Evolutionary conservation across 2,888 invertebrate genomes (phyloP).

Genomic region (Halictus ligatus): DNA sequence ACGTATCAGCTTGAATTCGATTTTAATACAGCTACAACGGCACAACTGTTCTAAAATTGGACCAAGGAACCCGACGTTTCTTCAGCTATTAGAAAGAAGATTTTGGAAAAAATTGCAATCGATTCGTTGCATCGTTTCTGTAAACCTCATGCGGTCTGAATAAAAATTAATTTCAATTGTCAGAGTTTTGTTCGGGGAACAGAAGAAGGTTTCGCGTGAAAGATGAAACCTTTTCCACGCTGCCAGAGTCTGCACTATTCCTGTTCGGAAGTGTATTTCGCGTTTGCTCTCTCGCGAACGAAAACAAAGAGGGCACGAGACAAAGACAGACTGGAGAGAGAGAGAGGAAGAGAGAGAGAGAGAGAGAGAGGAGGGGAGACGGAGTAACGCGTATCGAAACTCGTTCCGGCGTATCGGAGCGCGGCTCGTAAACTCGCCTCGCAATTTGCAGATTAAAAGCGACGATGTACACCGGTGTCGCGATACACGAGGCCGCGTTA

Average conservation of each 20-base stretch:
- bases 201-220: neutral
- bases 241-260: neutral
- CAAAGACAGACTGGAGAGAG: neutral
- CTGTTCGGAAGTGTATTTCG: neutral
- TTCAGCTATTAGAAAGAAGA: too few species aligned
- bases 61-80: too few species aligned
- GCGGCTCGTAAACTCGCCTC: conserved; percentile 25
- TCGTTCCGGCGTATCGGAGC: conserved; percentile 3
- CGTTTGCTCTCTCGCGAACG: neutral
- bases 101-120: too few species aligned
- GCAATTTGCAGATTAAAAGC: conserved; percentile 50
- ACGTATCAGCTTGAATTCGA: too few species aligned
- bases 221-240: neutral
- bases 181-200: neutral
- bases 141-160: too few species aligned
- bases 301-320: neutral
- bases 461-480: conserved; percentile 12
- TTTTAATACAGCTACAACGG: too few species aligned
- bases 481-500: conserved; percentile 21
- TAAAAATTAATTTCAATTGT: neutral
- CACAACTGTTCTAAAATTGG: too few species aligned
- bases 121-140: too few species aligned
- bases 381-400: neutral
- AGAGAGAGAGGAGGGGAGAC: neutral
- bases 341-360: neutral